These are phyloP conservation scores for Ictalurus punctatus DNA, from an alignment of 2,113 vertebrate genomes.

Conservation along the genomic window DNA sequence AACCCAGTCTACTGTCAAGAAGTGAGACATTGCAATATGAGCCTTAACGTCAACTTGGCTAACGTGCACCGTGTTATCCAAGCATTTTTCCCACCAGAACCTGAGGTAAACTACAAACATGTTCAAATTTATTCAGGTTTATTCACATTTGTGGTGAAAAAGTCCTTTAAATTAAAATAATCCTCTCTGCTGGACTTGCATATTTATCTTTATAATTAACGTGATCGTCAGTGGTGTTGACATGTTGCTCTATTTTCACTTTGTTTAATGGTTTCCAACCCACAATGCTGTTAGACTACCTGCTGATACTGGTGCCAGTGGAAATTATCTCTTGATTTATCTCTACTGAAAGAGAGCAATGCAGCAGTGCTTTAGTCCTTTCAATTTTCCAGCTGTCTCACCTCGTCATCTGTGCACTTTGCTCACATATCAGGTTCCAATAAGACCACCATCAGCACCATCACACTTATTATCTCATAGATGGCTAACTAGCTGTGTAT, in stretches of 20 bases:
- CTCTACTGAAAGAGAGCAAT: not conserved
- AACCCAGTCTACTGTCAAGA: conserved; percentile 62
- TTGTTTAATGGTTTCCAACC: not conserved
- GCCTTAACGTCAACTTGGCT: conserved; percentile 67
- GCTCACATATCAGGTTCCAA: not conserved
- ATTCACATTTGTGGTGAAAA: not conserved
- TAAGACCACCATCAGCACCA: not conserved
- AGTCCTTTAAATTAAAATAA: not conserved
- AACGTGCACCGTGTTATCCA: conserved; percentile 65
- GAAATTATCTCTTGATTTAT: not conserved
- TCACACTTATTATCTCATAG: not conserved
- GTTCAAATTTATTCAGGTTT: not conserved
- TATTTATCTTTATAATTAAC: not conserved
- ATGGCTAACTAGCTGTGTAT: not conserved
- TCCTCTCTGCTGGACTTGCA: not conserved
- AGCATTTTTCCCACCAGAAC: conserved; percentile 72
- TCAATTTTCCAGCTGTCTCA: not conserved
- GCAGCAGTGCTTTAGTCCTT: not conserved
- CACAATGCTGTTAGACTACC: not conserved
- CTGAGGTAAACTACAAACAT: conserved; percentile 66
- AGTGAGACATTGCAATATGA: conserved; percentile 63
- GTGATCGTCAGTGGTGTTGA: not conserved
- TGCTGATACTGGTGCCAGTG: not conserved
- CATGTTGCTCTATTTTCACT: not conserved
- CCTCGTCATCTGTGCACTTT: not conserved